Evolutionary conservation across 2,113 vertebrate genomes (phyloP), one percentile per base, ranked within the genome.

Genomic region (Phasianus colchicus): DNA sequence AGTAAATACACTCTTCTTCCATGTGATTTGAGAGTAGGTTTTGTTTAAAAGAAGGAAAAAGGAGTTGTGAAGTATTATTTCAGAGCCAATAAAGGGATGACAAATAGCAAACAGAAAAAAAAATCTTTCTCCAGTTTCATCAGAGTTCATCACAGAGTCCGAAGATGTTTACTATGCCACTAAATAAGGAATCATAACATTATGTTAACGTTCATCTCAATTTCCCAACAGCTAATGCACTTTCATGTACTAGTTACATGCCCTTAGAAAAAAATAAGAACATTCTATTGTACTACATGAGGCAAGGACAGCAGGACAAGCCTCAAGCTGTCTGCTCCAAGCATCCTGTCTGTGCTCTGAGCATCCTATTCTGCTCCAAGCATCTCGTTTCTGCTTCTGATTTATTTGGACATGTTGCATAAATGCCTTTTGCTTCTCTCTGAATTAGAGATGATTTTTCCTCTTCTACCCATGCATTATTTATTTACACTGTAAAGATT

Each of bases 171-270:
- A 22, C n/a, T 63, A 0, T 14, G 22, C 13, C 79, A 79, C 67
- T 73, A 24, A 70, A 57, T 6, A 72, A 24, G 25, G 55, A 85
- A 34, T 4, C 32, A 16, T 38, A 61, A 30, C 21, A 13, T 4
- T 13, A 22, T 34, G 40, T 27, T 57, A 25, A 22, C 0, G 0
- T 22, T 55, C 45, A 47, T 38, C 40, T n/a, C 4, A 61, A 54
- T 24, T 70, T 77, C 27, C 29, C 60, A 61, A 29, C 36, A 15
- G 25, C 76, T 76, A 58, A 69, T 52, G 4, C 20, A 17, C 17
- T 58, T 73, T 21, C 20, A 9, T 55, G 10, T 45, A 20, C 58
- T 50, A 57, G 24, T 63, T 63, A 64, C 13, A 29, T 36, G 12
- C 10, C 12, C 40, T 45, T 50, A 36, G 70, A 47, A 72, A 25